A percentile compares a stretch with the other conserved stretches of the same genome.
Conservation (phyloP, 2,113 vertebrate species). For the Rhea pennata region DNA sequence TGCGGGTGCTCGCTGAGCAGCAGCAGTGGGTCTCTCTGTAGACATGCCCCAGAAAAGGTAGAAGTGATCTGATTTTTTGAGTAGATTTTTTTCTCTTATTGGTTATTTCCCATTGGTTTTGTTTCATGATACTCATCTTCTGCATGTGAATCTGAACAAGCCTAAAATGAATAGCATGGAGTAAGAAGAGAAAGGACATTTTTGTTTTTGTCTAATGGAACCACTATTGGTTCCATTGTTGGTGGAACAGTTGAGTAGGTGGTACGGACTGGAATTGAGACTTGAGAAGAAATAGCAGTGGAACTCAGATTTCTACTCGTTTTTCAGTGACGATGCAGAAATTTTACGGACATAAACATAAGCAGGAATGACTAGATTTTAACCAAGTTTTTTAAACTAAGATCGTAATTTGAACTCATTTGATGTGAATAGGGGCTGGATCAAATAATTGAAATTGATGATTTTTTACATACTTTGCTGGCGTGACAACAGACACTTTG, state of each 20-base stretch:
- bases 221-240: not conserved
- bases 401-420: not conserved
- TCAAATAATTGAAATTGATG: fast-evolving
- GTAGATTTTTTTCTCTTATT: not conserved
- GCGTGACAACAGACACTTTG: fast-evolving
- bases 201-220: not conserved
- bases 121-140: not conserved
- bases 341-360: not conserved
- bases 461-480: fast-evolving
- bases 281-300: not conserved
- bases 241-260: too few relatives aligned
- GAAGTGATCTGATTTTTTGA: too few relatives aligned
- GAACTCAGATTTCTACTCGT: not conserved
- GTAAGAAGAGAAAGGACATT: too few relatives aligned
- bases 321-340: not conserved
- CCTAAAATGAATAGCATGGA: not conserved
- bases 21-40: too few relatives aligned
- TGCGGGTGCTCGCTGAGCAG: too few relatives aligned
- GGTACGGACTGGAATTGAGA: not conserved
- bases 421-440: not conserved
- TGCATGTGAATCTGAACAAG: not conserved
- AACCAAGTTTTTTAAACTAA: not conserved
- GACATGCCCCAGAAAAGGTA: too few relatives aligned
- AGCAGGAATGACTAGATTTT: not conserved
- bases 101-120: not conserved